These are phyloP conservation scores for Nerophis ophidion DNA, from an alignment of 2,113 vertebrate genomes.

Conservation along the genomic window DNA sequence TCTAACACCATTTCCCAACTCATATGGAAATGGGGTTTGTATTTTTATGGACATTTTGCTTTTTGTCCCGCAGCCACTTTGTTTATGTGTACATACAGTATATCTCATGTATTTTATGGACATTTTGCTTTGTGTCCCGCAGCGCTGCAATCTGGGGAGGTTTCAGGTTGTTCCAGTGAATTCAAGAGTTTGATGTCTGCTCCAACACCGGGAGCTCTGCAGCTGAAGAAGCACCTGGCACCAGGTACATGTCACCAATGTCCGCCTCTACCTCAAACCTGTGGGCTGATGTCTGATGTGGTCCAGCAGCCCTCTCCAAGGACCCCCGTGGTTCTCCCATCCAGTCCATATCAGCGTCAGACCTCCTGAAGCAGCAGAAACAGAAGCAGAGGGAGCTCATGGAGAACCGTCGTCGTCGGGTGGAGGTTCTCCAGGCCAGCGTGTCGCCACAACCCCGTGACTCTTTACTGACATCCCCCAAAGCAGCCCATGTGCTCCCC, in stretches of 20 bases:
- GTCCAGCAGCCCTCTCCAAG: constrained; percentile 43
- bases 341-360: constrained; percentile 84
- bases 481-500: constrained; percentile 63
- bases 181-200: constrained; percentile 80
- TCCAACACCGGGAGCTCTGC: constrained; percentile 85
- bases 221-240: constrained; percentile 84
- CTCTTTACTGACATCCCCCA: constrained; percentile 53
- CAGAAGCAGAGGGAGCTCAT: constrained; percentile 76
- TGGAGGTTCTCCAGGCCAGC: constrained; percentile 75
- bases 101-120: neutral
- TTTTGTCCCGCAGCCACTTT: too few species aligned
- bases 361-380: constrained; percentile 90
- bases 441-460: constrained; percentile 68
- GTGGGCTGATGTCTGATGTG: neutral
- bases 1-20: too few species aligned
- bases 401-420: constrained; percentile 70
- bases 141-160: constrained; percentile 72
- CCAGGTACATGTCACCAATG: constrained; percentile 61
- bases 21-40: too few species aligned
- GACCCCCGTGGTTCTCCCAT: constrained; percentile 48
- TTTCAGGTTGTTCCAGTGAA: constrained; percentile 80
- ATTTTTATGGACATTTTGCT: too few species aligned
- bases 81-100: neutral
- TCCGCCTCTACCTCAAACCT: neutral
- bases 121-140: neutral